Evolutionary conservation across 1,140 invertebrate species (phyloP), one percentile per base, ranked within the genome.

Genomic region (Drosophila watanabei): DNA sequence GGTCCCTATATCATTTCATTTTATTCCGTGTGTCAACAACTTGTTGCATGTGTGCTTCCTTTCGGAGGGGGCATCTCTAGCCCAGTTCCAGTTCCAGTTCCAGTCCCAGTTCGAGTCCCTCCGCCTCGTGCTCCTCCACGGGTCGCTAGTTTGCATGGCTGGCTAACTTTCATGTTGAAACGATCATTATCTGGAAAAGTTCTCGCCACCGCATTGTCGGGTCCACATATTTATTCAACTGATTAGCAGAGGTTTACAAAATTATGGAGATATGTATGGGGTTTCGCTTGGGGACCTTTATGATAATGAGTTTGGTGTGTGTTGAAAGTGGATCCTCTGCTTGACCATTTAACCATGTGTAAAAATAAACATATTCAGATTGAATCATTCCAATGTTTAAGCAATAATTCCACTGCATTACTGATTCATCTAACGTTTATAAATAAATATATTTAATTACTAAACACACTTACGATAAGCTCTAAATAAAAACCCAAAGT

Each of bases 101-200:
- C 24, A 24, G 14, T 41, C 2, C 14, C 39, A 41, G 39, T 41
- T 16, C 16, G 14, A 41, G 16, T 13, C 10, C 51, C 48, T 33
- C 18, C 18, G 24, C 24, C n/a, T 18, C 35, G 16, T 39, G 46
- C 18, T 49, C 35, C 18, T 35, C 43, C 30, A 39, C 56, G 71
- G 71, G 71, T 75, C 71, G 71, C 45, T 75, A 58, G 30, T 35
- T 75, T 18, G 69, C 71, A 75, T 73, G 71, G 45, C 71, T 75
- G n/a, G 71, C 37, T 75, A 52, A 75, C 69, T 75, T 73, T 75
- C 71, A 75, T 75, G 71, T 61, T 45, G 52, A 73, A 75, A 48
- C 37, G 70, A 73, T 73, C 71, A 41, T 43, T 73, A 75, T 75
- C 69, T 20, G 66, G 46, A 71, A 72, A 69, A 75, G 71, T 75